Base-by-base conservation (phyloP, 2,888 invertebrate species). In the Barypeithes pellucidus region DNA sequence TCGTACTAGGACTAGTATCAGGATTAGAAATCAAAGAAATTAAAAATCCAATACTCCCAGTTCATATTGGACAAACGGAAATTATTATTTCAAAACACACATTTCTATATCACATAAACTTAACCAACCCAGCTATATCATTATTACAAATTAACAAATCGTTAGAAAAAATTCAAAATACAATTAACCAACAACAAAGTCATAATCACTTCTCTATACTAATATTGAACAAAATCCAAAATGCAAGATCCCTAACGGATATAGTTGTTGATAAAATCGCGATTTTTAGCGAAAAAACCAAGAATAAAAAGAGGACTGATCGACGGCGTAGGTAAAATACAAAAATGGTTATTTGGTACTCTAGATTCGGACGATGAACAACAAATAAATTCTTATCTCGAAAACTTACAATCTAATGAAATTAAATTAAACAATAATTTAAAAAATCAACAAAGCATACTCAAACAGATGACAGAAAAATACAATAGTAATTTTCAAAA, bases 401-500 rank as follows among this genome's bases (percentile, higher is more conserved):
- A 47, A 47, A 47, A 2, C 11, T 11, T 47, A 47, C 11, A 47
- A 20, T 20, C 18, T 0, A 47, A 47, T 4, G 20, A 47, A 47
- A 47, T 7, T 4, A 20, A 47, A 47, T 20, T 47, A 47, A 20
- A 20, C 11, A 18, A 4, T 11, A 47, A 47, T 2, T 20, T 47
- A 47, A 16, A 20, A 47, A 2, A 8, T 5, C 47, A 47, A 22
- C 47, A 47, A 47, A 47, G 20, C 11, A 0, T 20, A 2, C 47
- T 57, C 2, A 36, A 57, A 57, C 41, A 36, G 36, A 59, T 39
- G 11, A 12, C 39, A n/a, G 12, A 39, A 12, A 39, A 11, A 0
- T 39, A 50, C 20, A 24, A 5, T n/a, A 54, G 29, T 11, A 69
- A 69, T 14, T 69, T 62, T 29, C 20, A 62, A 29, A 63, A 63